Percentiles rank a stretch among this genome's conserved stretches.
phyloP scores from a whole-genome alignment of 2,888 invertebrate species.

The Hydrotaea cyrtoneurina region DNA sequence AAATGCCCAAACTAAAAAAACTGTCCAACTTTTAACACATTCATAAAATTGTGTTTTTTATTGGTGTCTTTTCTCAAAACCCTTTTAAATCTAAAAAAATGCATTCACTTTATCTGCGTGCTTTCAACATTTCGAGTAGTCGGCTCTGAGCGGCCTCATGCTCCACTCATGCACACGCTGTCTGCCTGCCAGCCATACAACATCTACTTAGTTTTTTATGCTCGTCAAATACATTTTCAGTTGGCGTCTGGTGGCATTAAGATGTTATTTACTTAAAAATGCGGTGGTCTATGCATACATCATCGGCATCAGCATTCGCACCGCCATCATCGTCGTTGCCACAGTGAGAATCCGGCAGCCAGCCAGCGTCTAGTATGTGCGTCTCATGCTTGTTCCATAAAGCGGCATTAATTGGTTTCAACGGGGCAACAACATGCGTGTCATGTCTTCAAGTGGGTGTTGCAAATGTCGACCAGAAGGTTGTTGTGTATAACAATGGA shows the following conservation, averaged over 20 bases:
- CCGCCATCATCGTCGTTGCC: not conserved
- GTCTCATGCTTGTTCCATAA: not conserved
- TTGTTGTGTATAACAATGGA: constrained; percentile 10
- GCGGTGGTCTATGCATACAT: constrained; percentile 27
- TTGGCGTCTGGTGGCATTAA: constrained; percentile 43
- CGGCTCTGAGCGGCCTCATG: not conserved
- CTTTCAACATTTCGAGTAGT: constrained; percentile 7
- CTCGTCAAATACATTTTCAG: constrained; percentile 12
- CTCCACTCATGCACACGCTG: not conserved
- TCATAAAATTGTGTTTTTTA: constrained; percentile 36
- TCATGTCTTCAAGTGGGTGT: constrained; percentile 29
- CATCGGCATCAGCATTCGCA: not conserved
- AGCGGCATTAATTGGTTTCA: constrained; percentile 49
- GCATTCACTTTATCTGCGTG: not conserved
- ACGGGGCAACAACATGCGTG: constrained; percentile 24
- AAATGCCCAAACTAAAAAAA: not conserved
- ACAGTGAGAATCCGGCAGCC: not conserved
- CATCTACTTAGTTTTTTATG: not conserved
- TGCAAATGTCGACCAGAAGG: constrained; percentile 39
- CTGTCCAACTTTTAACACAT: constrained; percentile 5
- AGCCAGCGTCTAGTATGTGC: not conserved
- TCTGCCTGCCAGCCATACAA: not conserved
- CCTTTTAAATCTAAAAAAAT: constrained; percentile 13
- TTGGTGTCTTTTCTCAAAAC: constrained; percentile 11
- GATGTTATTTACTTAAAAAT: constrained; percentile 38